Conservation (phyloP, 2,888 invertebrate genomes). For the Ctenicera cuprea region DNA sequence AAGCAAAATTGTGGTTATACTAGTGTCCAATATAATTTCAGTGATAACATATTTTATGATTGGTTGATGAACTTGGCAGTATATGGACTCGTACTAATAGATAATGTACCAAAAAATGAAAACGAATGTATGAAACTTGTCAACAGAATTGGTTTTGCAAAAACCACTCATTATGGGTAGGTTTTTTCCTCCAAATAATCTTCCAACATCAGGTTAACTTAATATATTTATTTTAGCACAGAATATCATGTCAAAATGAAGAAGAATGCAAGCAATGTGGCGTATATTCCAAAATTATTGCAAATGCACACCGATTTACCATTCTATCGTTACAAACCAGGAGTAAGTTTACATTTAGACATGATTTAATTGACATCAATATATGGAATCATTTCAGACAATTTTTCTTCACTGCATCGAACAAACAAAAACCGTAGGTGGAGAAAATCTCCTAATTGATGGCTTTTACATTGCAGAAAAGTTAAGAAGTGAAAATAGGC, state of each 20-base stretch:
- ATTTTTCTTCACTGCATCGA: slow-evolving; percentile 84
- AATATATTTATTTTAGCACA: slow-evolving; percentile 69
- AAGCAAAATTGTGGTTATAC: too few species aligned
- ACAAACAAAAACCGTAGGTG: slow-evolving; percentile 79
- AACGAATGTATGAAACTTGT: slow-evolving; percentile 77
- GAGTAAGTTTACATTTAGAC: slow-evolving; percentile 69
- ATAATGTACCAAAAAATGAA: slow-evolving; percentile 76
- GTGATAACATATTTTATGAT: slow-evolving; percentile 68
- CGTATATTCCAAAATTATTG: slow-evolving; percentile 80
- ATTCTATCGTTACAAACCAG: slow-evolving; percentile 85
- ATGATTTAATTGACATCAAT: slow-evolving; percentile 34
- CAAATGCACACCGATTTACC: slow-evolving; percentile 86
- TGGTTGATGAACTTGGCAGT: slow-evolving; percentile 79
- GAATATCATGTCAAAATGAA: slow-evolving; percentile 82
- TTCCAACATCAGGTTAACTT: background rate
- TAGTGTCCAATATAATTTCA: too few species aligned
- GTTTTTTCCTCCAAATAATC: slow-evolving; percentile 20
- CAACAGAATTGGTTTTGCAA: slow-evolving; percentile 80
- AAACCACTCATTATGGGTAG: slow-evolving; percentile 84
- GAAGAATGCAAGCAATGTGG: slow-evolving; percentile 82
- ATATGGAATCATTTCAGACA: slow-evolving; percentile 64
- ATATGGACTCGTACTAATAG: slow-evolving; percentile 80
- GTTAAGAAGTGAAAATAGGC: slow-evolving; percentile 75
- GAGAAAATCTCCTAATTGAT: slow-evolving; percentile 82
- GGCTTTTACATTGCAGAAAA: slow-evolving; percentile 79